These are phyloP conservation scores for Sogatella furcifera DNA, from an alignment of 1,140 invertebrate genomes.

Conservation along the genomic window DNA sequence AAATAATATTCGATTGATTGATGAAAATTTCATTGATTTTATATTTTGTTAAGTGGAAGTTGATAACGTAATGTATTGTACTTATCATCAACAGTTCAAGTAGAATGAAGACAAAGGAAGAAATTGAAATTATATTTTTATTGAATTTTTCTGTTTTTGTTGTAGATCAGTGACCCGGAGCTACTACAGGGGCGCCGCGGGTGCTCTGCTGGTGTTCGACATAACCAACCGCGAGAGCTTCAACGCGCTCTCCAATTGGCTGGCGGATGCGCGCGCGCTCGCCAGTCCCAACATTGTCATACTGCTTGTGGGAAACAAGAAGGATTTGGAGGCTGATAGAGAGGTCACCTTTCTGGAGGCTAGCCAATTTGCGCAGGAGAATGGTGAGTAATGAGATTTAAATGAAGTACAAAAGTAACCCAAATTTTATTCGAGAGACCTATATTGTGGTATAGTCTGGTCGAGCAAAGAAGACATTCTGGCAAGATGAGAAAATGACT, in stretches of 20 bases:
- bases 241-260: conserved; percentile 68
- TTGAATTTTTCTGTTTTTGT: not conserved
- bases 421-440: too few relatives aligned
- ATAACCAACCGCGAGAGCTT: conserved; percentile 72
- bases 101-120: too few relatives aligned
- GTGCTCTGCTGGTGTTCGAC: conserved; percentile 69
- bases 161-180: conserved; percentile 57
- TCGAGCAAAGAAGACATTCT: too few relatives aligned
- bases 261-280: conserved; percentile 73
- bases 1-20: too few relatives aligned
- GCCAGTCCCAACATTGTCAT: conserved; percentile 80
- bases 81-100: too few relatives aligned
- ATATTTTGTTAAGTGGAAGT: too few relatives aligned
- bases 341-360: conserved; percentile 75
- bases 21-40: too few relatives aligned
- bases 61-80: too few relatives aligned
- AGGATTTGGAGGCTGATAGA: conserved; percentile 62
- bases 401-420: too few relatives aligned
- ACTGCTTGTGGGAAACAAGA: conserved; percentile 71
- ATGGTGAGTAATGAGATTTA: conserved; percentile 41
- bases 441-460: too few relatives aligned
- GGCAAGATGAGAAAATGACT: too few relatives aligned
- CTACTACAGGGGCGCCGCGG: conserved; percentile 72
- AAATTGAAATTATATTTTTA: too few relatives aligned
- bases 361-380: conserved; percentile 69